Percentiles rank a stretch among this genome's conserved stretches.
These are phyloP conservation scores for Neocrepidodera transversa DNA, from an alignment of 2,888 invertebrate genomes.

Conservation along the genomic window DNA sequence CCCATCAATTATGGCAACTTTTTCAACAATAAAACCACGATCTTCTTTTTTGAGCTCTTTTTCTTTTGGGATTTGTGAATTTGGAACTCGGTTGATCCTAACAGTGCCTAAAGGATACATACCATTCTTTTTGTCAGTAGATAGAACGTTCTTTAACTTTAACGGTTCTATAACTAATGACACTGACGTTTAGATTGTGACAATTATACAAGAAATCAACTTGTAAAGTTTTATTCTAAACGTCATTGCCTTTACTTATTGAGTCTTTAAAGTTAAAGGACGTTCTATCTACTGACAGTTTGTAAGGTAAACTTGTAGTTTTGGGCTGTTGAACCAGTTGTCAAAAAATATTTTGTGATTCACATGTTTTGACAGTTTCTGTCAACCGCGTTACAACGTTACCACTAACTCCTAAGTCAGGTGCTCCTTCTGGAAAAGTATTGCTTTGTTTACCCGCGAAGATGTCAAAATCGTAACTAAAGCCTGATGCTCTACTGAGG, in stretches of 20 bases:
- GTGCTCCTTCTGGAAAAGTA: conserved; percentile 10
- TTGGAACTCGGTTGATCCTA: conserved; percentile 11
- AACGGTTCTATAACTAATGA: too few relatives aligned
- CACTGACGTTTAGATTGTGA: too few relatives aligned
- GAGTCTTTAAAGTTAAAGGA: too few relatives aligned
- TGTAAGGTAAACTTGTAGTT: conserved; percentile 11
- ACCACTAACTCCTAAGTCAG: conserved; percentile 21
- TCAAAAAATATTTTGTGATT: conserved; percentile 23
- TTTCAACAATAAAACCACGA: conserved; percentile 3
- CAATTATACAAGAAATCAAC: too few relatives aligned
- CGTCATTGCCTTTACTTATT: too few relatives aligned
- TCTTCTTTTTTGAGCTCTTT: conserved; percentile 19
- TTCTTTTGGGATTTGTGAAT: neutral
- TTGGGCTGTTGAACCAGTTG: conserved; percentile 21
- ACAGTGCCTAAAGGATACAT: conserved; percentile 14
- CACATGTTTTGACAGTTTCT: conserved; percentile 14
- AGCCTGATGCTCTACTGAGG: conserved; percentile 22
- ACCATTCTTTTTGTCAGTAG: too few relatives aligned
- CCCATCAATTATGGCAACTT: conserved; percentile 1
- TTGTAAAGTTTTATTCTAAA: too few relatives aligned
- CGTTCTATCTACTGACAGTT: too few relatives aligned
- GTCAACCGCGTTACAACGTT: conserved; percentile 20
- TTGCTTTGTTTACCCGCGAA: conserved; percentile 23
- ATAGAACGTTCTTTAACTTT: too few relatives aligned
- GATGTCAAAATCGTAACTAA: conserved; percentile 23